phyloP scores from a whole-genome alignment of 2,888 invertebrate genomes.

The Elmis aenea region DNA sequence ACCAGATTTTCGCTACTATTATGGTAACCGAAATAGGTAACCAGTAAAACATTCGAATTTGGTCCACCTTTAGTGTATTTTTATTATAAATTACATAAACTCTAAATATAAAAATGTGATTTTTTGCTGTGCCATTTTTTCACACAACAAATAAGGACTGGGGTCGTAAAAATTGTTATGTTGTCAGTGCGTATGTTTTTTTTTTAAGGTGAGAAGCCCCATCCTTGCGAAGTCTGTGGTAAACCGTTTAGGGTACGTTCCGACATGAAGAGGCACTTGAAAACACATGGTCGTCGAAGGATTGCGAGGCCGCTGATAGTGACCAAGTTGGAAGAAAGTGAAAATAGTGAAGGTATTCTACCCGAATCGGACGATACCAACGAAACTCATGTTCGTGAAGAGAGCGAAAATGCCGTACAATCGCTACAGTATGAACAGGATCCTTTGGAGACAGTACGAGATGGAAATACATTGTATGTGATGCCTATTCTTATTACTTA shows the following conservation, averaged over 20 bases:
- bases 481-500: conserved; percentile 38
- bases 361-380: conserved; percentile 35
- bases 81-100: too few species aligned
- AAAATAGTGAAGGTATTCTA: conserved; percentile 27
- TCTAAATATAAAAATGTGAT: too few species aligned
- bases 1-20: too few species aligned
- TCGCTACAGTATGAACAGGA: conserved; percentile 43
- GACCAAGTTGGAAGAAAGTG: conserved; percentile 23
- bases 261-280: conserved; percentile 76
- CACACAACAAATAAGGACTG: too few species aligned
- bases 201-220: conserved; percentile 66
- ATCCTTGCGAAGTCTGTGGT: conserved; percentile 68
- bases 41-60: too few species aligned
- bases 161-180: too few species aligned
- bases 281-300: conserved; percentile 56
- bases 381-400: conserved; percentile 37
- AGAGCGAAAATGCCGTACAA: conserved; percentile 39
- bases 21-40: too few species aligned
- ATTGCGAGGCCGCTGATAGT: conserved; percentile 27
- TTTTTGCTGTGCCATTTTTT: too few species aligned
- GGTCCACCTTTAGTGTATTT: too few species aligned
- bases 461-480: conserved; percentile 47
- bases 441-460: conserved; percentile 43
- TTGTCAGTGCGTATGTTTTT: conserved; percentile 1
- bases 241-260: conserved; percentile 79